Conservation (phyloP, 2,888 invertebrate genomes). For the Oasisia sp. region DNA sequence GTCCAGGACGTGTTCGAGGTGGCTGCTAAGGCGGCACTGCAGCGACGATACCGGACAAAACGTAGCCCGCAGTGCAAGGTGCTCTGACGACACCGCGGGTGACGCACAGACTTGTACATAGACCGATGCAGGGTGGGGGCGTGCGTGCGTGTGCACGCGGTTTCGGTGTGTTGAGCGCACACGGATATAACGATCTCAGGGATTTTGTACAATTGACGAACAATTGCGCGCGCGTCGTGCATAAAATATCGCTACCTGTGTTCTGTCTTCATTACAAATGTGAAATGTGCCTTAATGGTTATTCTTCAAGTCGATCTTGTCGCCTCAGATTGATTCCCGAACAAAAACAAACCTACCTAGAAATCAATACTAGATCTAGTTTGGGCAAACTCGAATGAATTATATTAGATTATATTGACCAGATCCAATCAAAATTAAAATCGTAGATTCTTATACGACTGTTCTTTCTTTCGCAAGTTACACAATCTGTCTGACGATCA, state of each 20-base stretch:
- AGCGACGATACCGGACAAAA: conserved; percentile 23
- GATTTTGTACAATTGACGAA: not conserved
- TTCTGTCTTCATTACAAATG: not conserved
- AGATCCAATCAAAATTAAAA: too few species aligned
- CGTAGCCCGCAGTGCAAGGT: not conserved
- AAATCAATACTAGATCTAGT: not conserved
- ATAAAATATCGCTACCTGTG: not conserved
- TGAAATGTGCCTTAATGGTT: not conserved
- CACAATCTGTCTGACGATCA: too few species aligned
- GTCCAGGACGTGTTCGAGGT: conserved; percentile 40
- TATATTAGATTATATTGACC: not conserved
- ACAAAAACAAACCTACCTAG: not conserved
- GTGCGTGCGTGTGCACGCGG: not conserved
- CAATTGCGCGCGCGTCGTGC: not conserved
- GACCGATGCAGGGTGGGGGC: not conserved
- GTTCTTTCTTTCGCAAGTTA: too few species aligned
- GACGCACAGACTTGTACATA: not conserved
- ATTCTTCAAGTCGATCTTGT: not conserved
- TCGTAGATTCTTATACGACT: too few species aligned
- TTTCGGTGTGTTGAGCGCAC: not conserved
- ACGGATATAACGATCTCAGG: not conserved
- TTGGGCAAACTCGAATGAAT: not conserved
- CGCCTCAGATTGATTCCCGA: not conserved
- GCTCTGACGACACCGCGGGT: not conserved
- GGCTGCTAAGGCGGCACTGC: conserved; percentile 41